Evolutionary conservation across 2,888 invertebrate genomes (phyloP), one percentile per base, ranked within the genome.

Genomic region (Tipula lateralis): DNA sequence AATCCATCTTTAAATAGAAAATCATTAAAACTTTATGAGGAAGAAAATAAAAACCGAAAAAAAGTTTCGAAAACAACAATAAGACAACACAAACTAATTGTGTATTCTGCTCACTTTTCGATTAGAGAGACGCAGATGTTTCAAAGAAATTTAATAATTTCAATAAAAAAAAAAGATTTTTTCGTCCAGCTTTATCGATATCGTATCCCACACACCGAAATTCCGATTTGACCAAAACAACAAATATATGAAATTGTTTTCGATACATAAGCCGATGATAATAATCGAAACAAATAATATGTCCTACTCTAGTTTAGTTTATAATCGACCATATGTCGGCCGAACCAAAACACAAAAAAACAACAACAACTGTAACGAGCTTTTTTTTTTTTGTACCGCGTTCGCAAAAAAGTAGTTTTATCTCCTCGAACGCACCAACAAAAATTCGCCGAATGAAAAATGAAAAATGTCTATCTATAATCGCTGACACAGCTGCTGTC

Each of bases 121-220:
- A 66, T 66, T 66, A 66, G 66, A 66, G 66, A 66, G 66, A 66
- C 66, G 66, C 66, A 66, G 66, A 66, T 66, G 66, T 66, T 66
- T 66, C 66, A 66, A 66, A 66, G 66, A 66, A 66, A 66, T 66
- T 66, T 66, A 66, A 66, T 66, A 66, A 66, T 66, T 66, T 19
- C 66, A 24, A 66, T 2, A 66, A 66, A 24, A 50, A 50, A 50
- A 50, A 50, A 50, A 36, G 2, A 36, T 9, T 36, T 16, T 16
- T n/a, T n/a, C n/a, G n/a, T n/a, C n/a, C n/a, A n/a, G n/a, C n/a
- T n/a, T 50, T 50, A 50, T 50, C 44, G 44, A 50, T 50, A 66
- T 66, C 66, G 19, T 66, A 66, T 66, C 66, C 24, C 50, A 19
- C 19, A 19, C 50, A 19, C 50, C 24, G 9, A 24, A 39, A 24